Conservation (phyloP, 53 echinoderm and acorn worm genomes). For the Echinarachnius parma region DNA sequence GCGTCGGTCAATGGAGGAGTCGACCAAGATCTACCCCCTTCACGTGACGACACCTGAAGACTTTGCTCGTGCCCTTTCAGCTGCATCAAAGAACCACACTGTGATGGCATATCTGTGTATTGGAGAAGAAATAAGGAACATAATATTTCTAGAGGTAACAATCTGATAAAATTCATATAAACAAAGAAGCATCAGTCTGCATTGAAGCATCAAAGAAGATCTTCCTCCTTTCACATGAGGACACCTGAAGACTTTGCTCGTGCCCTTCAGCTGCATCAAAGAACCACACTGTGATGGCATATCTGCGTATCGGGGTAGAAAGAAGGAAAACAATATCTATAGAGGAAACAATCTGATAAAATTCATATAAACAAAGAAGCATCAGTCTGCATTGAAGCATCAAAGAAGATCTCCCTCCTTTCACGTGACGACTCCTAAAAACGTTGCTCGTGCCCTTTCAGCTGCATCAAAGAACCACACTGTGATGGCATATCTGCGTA, state of each 20-base stretch:
- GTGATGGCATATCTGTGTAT: slow-evolving; percentile 70
- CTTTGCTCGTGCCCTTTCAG: slow-evolving; percentile 65
- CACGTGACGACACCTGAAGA: slow-evolving; percentile 3
- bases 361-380: too few relatives aligned
- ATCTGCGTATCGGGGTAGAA: slow-evolving; percentile 24
- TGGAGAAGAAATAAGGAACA: background rate
- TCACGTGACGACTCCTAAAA: slow-evolving; percentile 2
- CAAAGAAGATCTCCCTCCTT: too few relatives aligned
- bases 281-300: slow-evolving; percentile 86
- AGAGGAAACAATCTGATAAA: too few relatives aligned
- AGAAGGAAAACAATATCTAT: background rate
- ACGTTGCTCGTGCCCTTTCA: slow-evolving; percentile 64
- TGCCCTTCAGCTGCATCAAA: slow-evolving; percentile 71
- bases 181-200: too few relatives aligned
- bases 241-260: slow-evolving; percentile 44
- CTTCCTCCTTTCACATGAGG: too few relatives aligned
- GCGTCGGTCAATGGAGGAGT: too few relatives aligned
- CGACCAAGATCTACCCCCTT: too few relatives aligned
- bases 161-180: too few relatives aligned
- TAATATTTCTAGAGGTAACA: background rate
- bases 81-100: slow-evolving; percentile 82
- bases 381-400: too few relatives aligned
- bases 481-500: slow-evolving; percentile 70
- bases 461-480: slow-evolving; percentile 83
- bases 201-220: too few relatives aligned